A percentile compares a stretch with the other conserved stretches of the same genome.
These are phyloP conservation scores for Paraplagusia blochii DNA, from an alignment of 2,113 vertebrate species.

Conservation along the genomic window DNA sequence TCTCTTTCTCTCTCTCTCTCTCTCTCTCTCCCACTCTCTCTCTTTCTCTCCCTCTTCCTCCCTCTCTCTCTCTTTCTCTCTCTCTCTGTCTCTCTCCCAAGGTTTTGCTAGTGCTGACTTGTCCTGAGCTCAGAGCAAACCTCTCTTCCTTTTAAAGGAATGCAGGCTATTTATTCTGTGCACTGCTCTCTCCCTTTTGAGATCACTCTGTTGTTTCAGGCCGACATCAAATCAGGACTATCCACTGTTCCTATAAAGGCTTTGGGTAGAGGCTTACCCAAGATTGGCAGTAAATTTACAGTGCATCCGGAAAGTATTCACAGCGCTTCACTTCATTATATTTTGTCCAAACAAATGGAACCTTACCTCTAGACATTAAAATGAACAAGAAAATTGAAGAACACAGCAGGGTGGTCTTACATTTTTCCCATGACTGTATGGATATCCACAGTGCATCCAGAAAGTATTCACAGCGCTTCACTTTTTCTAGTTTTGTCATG, in stretches of 20 bases:
- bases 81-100: background rate
- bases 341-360: too few relatives aligned
- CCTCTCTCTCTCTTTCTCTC: slow-evolving; percentile 29
- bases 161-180: slow-evolving; percentile 63
- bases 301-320: too few relatives aligned
- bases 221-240: slow-evolving; percentile 39
- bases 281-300: too few relatives aligned
- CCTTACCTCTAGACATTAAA: too few relatives aligned
- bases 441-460: too few relatives aligned
- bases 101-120: slow-evolving; percentile 66
- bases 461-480: too few relatives aligned
- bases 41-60: slow-evolving; percentile 22
- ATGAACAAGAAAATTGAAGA: too few relatives aligned
- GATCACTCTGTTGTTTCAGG: slow-evolving; percentile 31
- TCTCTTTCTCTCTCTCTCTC: slow-evolving; percentile 13
- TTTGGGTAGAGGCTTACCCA: background rate
- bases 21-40: background rate
- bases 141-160: slow-evolving; percentile 72
- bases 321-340: too few relatives aligned
- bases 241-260: slow-evolving; percentile 16
- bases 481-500: too few relatives aligned
- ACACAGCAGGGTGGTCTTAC: too few relatives aligned
- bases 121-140: slow-evolving; percentile 67
- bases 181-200: slow-evolving; percentile 17
- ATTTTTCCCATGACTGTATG: too few relatives aligned